Percentiles rank a stretch among this genome's conserved stretches.
These are phyloP conservation scores for Stomatorhinus ivindoensis DNA, from an alignment of 2,113 vertebrate genomes.

Conservation along the genomic window DNA sequence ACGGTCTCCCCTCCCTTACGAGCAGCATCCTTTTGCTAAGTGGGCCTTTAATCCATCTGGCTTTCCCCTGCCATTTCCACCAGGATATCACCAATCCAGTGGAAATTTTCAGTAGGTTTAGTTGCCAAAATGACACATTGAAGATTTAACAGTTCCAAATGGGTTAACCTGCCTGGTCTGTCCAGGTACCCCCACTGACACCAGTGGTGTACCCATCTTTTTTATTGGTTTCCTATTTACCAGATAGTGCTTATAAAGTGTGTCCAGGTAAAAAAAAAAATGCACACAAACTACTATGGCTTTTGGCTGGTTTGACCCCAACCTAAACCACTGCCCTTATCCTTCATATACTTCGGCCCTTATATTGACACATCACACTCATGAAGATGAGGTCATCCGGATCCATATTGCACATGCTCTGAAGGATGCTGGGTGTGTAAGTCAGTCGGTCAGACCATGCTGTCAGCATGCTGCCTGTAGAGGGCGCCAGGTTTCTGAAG, in stretches of 20 bases:
- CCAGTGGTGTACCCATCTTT: background rate
- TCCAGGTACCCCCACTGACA: background rate
- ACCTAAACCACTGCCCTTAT: background rate
- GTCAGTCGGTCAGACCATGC: background rate
- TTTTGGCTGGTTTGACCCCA: background rate
- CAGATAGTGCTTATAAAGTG: background rate
- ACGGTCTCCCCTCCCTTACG: background rate
- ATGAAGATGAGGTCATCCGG: background rate
- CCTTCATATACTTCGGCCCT: background rate
- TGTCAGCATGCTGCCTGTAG: background rate
- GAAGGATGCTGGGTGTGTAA: background rate
- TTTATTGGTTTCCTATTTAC: background rate
- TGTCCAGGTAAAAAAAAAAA: background rate
- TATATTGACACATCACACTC: background rate
- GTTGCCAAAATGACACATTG: background rate
- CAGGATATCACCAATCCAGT: background rate
- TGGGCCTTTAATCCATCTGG: background rate
- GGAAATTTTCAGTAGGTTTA: background rate
- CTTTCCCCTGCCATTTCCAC: background rate
- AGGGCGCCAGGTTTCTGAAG: background rate
- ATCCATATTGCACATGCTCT: constrained; percentile 25
- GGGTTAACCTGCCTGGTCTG: background rate
- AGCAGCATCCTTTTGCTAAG: background rate
- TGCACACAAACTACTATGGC: background rate
- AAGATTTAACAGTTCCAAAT: background rate